These are phyloP conservation scores for Pogoniulus pusillus DNA, from an alignment of 2,797 vertebrate genomes.

Conservation along the genomic window DNA sequence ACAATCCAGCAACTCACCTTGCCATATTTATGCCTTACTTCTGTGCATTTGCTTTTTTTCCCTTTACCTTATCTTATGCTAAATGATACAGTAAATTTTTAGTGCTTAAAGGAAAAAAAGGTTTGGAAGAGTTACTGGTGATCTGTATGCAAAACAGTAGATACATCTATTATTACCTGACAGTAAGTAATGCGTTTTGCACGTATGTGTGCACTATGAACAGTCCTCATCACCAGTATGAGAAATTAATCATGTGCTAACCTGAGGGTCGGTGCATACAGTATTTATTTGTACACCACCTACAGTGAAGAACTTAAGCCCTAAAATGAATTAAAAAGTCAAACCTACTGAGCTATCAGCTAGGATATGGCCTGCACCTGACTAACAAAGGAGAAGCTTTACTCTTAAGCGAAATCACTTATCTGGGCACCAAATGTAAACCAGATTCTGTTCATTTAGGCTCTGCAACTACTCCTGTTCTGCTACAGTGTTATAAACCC, in stretches of 20 bases:
- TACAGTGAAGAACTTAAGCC: not conserved
- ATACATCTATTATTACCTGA: not conserved
- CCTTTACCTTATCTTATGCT: not conserved
- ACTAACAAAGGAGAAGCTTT: not conserved
- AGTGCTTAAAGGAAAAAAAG: not conserved
- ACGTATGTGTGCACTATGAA: not conserved
- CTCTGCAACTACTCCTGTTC: not conserved
- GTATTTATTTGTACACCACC: not conserved
- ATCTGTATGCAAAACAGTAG: not conserved
- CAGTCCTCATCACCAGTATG: not conserved
- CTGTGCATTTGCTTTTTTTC: not conserved
- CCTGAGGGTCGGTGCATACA: not conserved
- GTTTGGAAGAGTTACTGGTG: not conserved
- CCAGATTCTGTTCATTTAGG: not conserved
- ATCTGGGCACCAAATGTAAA: not conserved
- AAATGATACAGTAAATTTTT: not conserved
- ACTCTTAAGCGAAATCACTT: not conserved
- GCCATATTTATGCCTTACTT: conserved; percentile 9
- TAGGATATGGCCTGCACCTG: not conserved
- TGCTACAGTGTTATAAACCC: not conserved
- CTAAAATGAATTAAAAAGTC: not conserved
- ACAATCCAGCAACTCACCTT: not conserved
- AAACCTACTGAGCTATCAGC: not conserved
- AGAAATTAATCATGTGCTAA: not conserved
- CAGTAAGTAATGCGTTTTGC: not conserved